These are phyloP conservation scores for Thryonomys swinderianus DNA, from an alignment of 2,113 vertebrate genomes.

Conservation along the genomic window DNA sequence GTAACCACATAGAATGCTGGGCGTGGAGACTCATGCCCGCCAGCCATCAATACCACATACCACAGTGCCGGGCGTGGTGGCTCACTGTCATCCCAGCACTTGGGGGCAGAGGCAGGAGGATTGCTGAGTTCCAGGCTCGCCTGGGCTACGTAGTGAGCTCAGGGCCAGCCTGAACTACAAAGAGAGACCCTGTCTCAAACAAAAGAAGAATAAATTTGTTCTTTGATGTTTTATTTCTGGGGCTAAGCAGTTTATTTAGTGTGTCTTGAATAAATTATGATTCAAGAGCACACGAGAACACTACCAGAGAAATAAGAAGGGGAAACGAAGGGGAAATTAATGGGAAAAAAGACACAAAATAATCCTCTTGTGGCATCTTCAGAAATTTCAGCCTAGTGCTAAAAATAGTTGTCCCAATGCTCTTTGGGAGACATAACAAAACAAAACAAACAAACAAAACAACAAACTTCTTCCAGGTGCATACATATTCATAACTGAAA, in stretches of 20 bases:
- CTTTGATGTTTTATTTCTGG: not conserved
- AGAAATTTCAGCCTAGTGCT: not conserved
- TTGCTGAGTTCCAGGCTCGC: no score
- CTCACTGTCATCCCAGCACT: no score
- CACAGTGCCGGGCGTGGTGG: no score
- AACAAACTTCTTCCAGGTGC: not conserved
- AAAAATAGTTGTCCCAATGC: not conserved
- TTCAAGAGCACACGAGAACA: not conserved
- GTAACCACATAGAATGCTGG: no score
- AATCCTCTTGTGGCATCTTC: not conserved
- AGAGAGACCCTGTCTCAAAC: no score
- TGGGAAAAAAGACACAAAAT: not conserved
- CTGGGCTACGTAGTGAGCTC: no score
- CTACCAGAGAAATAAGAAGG: not conserved
- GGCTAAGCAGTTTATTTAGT: not conserved
- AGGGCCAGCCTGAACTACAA: no score
- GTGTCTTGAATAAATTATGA: not conserved
- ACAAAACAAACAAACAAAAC: not conserved
- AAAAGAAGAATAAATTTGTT: not conserved
- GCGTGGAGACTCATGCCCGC: no score
- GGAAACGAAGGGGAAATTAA: not conserved
- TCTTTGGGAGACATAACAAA: not conserved
- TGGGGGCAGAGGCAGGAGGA: no score
- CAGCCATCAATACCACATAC: no score
- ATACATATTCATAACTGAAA: not conserved